Conservation (phyloP, 2,797 vertebrate genomes). For the Geotrypetes seraphini region DNA sequence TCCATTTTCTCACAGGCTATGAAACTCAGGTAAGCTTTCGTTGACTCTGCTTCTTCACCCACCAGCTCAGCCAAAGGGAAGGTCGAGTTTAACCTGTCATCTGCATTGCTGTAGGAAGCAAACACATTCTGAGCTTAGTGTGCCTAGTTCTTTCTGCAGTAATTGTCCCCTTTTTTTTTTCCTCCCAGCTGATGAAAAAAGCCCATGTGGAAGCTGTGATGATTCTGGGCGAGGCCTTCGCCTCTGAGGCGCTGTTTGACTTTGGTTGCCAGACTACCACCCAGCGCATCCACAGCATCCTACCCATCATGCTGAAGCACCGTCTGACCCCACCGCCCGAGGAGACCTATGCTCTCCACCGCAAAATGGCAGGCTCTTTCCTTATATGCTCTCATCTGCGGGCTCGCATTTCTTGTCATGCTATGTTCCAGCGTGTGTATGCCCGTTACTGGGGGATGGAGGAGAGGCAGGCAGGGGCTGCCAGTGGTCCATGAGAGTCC, state of each 20-base stretch:
- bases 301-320: conserved; percentile 74
- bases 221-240: conserved; percentile 81
- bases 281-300: conserved; percentile 63
- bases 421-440: conserved; percentile 73
- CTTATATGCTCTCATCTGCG: conserved; percentile 80
- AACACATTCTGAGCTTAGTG: no score
- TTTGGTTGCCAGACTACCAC: conserved; percentile 74
- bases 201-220: conserved; percentile 82
- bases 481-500: no score
- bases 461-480: no score
- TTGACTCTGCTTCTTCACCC: no score
- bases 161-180: no score
- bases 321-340: conserved; percentile 78
- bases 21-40: conserved; percentile 68
- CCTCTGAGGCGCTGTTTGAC: conserved; percentile 57
- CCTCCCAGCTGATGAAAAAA: conserved; percentile 58
- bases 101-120: no score
- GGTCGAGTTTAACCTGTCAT: no score
- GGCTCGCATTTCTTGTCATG: conserved; percentile 58
- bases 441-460: conserved; percentile 28
- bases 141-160: not conserved
- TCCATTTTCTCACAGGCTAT: conserved; percentile 83
- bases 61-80: no score
- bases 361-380: conserved; percentile 86
- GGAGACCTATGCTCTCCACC: conserved; percentile 79